These are phyloP conservation scores for Furcifer pardalis DNA, from an alignment of 2,797 vertebrate species.

Conservation along the genomic window DNA sequence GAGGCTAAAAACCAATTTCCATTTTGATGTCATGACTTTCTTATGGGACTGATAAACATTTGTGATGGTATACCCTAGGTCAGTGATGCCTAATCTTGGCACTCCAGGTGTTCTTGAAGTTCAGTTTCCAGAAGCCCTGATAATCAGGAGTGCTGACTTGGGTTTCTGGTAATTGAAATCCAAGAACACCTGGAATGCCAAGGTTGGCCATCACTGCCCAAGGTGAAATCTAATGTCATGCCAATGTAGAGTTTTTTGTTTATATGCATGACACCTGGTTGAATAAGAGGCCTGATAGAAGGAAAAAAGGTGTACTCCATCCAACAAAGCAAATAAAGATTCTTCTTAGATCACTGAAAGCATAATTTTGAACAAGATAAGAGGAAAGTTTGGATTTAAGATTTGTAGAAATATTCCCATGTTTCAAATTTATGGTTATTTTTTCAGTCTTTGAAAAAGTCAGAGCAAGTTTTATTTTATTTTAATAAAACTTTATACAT, in stretches of 20 bases:
- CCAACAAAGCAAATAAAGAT: neutral
- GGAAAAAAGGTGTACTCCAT: no score
- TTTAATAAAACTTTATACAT: neutral
- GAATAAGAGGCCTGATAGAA: neutral
- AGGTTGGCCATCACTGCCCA: no score
- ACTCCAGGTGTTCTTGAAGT: no score
- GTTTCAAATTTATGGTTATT: neutral
- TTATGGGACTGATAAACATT: neutral
- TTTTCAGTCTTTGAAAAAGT: neutral
- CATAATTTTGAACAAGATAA: neutral
- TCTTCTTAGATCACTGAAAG: neutral
- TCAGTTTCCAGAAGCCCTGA: no score
- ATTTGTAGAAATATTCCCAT: neutral
- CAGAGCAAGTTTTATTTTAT: neutral
- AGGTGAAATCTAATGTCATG: neutral
- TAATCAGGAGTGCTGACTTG: no score
- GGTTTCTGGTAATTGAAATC: no score
- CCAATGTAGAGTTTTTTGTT: neutral
- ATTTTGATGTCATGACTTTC: neutral
- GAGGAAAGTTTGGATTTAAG: neutral
- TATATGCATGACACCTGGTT: neutral
- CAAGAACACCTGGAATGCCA: no score
- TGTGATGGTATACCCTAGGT: neutral
- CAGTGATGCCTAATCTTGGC: no score
- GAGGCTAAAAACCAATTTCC: neutral